These are phyloP conservation scores for Philereme vetulata DNA, from an alignment of 2,888 invertebrate genomes.

Conservation along the genomic window DNA sequence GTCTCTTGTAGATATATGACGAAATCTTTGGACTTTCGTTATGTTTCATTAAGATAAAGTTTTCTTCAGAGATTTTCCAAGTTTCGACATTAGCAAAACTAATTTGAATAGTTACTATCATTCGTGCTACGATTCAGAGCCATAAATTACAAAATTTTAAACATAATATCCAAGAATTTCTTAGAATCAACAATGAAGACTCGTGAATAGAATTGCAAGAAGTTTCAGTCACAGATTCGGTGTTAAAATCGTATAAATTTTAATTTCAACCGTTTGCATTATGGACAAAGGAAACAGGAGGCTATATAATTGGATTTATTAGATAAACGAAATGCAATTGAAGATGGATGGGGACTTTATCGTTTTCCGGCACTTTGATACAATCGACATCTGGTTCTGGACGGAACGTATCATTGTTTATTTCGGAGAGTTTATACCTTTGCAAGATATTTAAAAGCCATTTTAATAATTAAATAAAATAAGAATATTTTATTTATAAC, in stretches of 20 bases:
- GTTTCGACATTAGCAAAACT: too few relatives aligned
- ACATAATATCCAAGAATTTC: background rate
- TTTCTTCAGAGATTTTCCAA: too few relatives aligned
- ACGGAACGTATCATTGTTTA: background rate
- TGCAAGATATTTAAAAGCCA: too few relatives aligned
- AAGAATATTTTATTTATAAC: too few relatives aligned
- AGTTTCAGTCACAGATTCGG: constrained; percentile 4
- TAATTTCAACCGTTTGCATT: constrained; percentile 6
- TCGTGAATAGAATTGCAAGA: background rate
- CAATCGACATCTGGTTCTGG: constrained; percentile 19
- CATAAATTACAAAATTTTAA: too few relatives aligned
- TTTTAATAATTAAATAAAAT: too few relatives aligned
- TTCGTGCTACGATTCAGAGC: too few relatives aligned
- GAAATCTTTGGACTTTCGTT: too few relatives aligned
- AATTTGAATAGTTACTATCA: too few relatives aligned
- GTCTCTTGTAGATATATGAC: too few relatives aligned
- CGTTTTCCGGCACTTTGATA: constrained; percentile 35
- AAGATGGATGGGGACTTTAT: constrained; percentile 33
- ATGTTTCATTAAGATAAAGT: too few relatives aligned
- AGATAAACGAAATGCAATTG: constrained; percentile 29
- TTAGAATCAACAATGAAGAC: background rate
- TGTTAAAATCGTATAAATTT: constrained; percentile 1
- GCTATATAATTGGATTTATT: constrained; percentile 41
- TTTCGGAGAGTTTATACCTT: too few relatives aligned
- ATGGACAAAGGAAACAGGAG: constrained; percentile 31